Conservation (phyloP, 2,113 vertebrate species). For the Ophiodon elongatus region DNA sequence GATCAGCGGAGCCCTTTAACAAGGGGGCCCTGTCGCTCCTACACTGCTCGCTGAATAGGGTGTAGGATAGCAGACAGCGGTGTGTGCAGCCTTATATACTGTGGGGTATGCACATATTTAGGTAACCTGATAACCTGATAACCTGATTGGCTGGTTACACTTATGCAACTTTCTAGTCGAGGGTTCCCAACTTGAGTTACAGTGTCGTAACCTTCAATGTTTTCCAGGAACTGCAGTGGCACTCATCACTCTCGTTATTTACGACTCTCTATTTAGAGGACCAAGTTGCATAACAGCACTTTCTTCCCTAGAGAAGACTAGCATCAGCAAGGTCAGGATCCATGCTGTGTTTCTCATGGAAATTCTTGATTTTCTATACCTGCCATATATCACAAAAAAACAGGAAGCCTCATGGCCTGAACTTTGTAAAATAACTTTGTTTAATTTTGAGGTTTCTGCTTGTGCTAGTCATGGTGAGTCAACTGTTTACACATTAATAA, state of each 20-base stretch:
- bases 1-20: background rate
- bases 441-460: slow-evolving; percentile 36
- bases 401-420: background rate
- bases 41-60: background rate
- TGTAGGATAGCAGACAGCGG: background rate
- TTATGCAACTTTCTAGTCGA: background rate
- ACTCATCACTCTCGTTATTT: slow-evolving; percentile 22
- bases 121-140: background rate
- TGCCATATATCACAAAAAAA: slow-evolving; percentile 34
- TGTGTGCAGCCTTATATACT: background rate
- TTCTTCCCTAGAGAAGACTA: slow-evolving; percentile 32
- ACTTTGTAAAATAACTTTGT: slow-evolving; percentile 52
- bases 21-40: background rate
- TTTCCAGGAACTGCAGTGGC: slow-evolving; percentile 38
- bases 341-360: slow-evolving; percentile 13
- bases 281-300: slow-evolving; percentile 47
- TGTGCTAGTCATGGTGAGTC: slow-evolving; percentile 33
- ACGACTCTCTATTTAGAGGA: slow-evolving; percentile 3
- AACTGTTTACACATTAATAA: slow-evolving; percentile 52
- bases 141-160: background rate
- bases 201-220: background rate
- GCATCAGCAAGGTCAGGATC: slow-evolving; percentile 12
- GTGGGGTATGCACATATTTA: background rate
- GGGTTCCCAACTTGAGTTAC: background rate
- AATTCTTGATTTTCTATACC: slow-evolving; percentile 56